These are phyloP conservation scores for Leptocoma aspasia DNA, from an alignment of 2,113 vertebrate species.

Conservation along the genomic window DNA sequence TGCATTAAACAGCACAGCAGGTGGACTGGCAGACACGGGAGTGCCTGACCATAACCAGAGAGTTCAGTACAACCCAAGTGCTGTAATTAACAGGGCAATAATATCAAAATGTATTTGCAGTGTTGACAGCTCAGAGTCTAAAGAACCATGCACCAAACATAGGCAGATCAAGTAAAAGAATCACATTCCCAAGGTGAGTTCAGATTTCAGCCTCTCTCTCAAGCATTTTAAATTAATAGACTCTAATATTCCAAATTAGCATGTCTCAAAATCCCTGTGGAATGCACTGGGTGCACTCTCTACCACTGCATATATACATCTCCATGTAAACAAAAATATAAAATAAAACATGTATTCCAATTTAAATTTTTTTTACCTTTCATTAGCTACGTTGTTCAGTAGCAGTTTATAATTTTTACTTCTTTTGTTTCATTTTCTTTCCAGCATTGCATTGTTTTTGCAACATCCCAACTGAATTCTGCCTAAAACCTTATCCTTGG, in stretches of 20 bases:
- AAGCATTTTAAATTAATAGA: neutral
- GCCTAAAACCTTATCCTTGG: neutral
- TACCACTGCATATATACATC: neutral
- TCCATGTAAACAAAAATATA: neutral
- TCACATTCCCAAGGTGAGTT: neutral
- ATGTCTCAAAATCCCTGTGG: neutral
- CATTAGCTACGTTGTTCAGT: neutral
- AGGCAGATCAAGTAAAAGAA: neutral
- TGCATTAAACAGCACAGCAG: constrained; percentile 45
- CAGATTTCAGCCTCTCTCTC: neutral
- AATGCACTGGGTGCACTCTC: neutral
- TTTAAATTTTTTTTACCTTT: neutral
- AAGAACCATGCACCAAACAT: neutral
- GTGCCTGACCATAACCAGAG: neutral
- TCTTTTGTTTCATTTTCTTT: neutral
- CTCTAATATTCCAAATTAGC: neutral
- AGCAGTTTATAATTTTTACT: neutral
- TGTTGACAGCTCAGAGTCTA: neutral
- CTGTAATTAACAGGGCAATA: neutral
- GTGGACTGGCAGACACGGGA: neutral
- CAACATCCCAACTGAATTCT: neutral
- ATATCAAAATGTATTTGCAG: neutral
- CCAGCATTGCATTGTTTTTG: neutral
- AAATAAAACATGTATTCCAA: neutral
- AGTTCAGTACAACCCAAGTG: neutral